phyloP scores from a whole-genome alignment of 2,888 invertebrate genomes.

The Ernsta delagoae region DNA sequence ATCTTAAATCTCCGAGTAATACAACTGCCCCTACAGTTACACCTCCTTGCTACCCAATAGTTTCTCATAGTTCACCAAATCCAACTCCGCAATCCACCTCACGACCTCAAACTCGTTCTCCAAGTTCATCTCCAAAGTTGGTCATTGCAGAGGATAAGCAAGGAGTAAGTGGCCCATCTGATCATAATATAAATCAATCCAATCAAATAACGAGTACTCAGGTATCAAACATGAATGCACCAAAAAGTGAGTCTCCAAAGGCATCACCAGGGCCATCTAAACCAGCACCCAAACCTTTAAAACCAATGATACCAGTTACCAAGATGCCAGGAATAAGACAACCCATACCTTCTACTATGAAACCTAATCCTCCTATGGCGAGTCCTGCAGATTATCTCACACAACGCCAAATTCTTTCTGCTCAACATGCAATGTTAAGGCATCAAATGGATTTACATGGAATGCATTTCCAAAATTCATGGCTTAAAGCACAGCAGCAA shows the following conservation, averaged over 20 bases:
- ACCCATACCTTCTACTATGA: conserved; percentile 60
- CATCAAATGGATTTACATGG: conserved; percentile 64
- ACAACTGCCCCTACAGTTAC: not conserved
- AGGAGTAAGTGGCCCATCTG: conserved; percentile 54
- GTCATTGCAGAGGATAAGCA: conserved; percentile 82
- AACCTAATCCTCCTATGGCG: conserved; percentile 58
- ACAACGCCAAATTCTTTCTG: conserved; percentile 57
- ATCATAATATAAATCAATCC: conserved; percentile 68
- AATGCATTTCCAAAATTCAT: conserved; percentile 61
- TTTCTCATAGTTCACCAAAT: conserved; percentile 58
- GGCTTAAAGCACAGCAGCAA: conserved; percentile 73
- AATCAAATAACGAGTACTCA: conserved; percentile 76
- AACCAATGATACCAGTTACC: conserved; percentile 57
- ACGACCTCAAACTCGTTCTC: conserved; percentile 77
- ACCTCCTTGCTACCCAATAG: conserved; percentile 61
- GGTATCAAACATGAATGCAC: conserved; percentile 58
- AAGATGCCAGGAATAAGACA: conserved; percentile 67
- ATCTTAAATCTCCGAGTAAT: conserved; percentile 56
- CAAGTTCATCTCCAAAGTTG: conserved; percentile 80
- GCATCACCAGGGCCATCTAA: conserved; percentile 68
- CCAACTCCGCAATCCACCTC: conserved; percentile 70
- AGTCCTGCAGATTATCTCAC: conserved; percentile 62
- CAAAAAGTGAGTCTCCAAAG: conserved; percentile 65
- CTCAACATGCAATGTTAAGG: conserved; percentile 61
- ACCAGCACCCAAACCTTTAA: conserved; percentile 60